These are phyloP conservation scores for Mionectes macconnelli DNA, from an alignment of 2,113 vertebrate genomes.

Conservation along the genomic window DNA sequence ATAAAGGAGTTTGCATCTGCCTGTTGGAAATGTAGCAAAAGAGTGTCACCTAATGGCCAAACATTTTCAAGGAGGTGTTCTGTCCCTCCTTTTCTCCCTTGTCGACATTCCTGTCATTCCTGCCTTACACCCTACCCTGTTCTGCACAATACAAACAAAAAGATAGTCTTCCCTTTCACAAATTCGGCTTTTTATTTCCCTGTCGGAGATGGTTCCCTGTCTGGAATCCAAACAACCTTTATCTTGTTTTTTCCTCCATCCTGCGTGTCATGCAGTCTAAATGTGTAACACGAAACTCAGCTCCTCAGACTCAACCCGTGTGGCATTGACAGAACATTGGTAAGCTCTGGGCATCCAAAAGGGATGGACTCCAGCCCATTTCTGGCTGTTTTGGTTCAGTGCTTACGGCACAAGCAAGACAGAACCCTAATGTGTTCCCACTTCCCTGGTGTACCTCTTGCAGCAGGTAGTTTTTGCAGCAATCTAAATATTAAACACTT, in stretches of 20 bases:
- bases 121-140: fast-evolving
- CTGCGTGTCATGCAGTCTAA: not conserved
- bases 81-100: not conserved
- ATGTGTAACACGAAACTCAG: not conserved
- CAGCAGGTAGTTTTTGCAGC: not conserved
- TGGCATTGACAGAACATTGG: not conserved
- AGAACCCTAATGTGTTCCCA: not conserved
- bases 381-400: not conserved
- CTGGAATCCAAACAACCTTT: not conserved
- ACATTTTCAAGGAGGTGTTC: not conserved
- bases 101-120: not conserved
- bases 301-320: not conserved
- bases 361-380: not conserved
- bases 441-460: not conserved
- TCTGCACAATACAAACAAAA: not conserved
- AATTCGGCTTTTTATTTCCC: not conserved
- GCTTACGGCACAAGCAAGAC: not conserved
- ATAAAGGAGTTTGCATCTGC: not conserved
- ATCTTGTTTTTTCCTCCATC: not conserved
- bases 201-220: not conserved
- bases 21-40: not conserved
- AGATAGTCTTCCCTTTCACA: not conserved
- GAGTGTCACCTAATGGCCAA: slow-evolving; percentile 52
- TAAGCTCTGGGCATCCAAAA: not conserved
- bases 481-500: slow-evolving; percentile 7